These are phyloP conservation scores for Potamarius usumacintae DNA, from an alignment of 2,113 vertebrate genomes.

Conservation along the genomic window DNA sequence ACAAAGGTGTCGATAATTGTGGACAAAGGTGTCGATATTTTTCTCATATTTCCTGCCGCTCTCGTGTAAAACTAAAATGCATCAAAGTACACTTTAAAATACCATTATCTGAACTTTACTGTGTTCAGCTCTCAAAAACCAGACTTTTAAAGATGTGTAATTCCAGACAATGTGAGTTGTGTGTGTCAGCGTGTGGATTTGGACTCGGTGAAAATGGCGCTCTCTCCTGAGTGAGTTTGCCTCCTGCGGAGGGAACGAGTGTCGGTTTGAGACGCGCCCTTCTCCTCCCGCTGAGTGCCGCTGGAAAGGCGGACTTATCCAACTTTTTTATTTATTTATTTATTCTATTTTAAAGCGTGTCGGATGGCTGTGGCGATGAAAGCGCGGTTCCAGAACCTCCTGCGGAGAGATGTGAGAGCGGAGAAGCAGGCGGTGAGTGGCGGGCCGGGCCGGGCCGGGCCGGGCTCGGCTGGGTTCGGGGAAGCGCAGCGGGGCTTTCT, in stretches of 20 bases:
- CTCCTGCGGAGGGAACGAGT: not conserved
- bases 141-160: not conserved
- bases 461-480: too few species aligned
- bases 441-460: too few species aligned
- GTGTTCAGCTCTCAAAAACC: not conserved
- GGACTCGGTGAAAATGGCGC: too few species aligned
- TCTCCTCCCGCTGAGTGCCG: constrained; percentile 13
- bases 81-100: not conserved
- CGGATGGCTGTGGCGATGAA: constrained; percentile 59
- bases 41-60: too few species aligned
- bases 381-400: constrained; percentile 62
- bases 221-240: not conserved
- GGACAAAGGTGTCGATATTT: too few species aligned
- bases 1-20: too few species aligned
- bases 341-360: constrained; percentile 35
- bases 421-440: constrained; percentile 52
- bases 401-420: constrained; percentile 57
- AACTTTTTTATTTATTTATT: constrained; percentile 28
- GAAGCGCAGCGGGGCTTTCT: too few species aligned
- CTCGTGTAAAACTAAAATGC: not conserved
- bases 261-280: constrained; percentile 18
- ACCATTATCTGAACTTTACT: not conserved
- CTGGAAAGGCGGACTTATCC: constrained; percentile 43
- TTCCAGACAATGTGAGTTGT: too few species aligned
- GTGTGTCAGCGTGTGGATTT: too few species aligned